Base-by-base conservation (phyloP, 2,113 vertebrate species). In the Callionymus lyra region DNA sequence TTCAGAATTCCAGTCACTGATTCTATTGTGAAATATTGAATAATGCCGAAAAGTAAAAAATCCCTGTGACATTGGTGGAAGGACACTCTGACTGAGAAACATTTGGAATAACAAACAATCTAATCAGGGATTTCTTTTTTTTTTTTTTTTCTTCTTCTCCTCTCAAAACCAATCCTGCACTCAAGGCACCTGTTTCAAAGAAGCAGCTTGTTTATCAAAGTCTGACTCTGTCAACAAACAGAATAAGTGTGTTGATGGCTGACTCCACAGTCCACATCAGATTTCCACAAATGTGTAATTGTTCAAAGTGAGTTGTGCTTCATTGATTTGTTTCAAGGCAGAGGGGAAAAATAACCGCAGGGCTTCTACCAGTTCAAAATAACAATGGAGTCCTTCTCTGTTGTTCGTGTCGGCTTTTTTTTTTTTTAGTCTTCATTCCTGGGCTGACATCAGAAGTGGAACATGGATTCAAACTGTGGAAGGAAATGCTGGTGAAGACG, bases 261-360 rank as follows among this genome's bases (percentile, higher is more conserved):
- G 67, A 51, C 70, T 76, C 54, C 63, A 74, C 72, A 50, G 10
- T 67, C 60, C 63, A 74, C 68, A 67, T 82, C 72, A 76, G 72
- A 79, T 81, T 73, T 78, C 72, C 64, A 61, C 67, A 76, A 77
- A 77, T 70, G 78, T 69, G 65, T 68, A 63, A 50, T 79, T 81
- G 76, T 82, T 82, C 77, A 81, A 82, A 81, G 78, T 72, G 68
- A 79, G 66, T 56, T 62, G 61, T 68, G 74, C 65, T 74, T 70
- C 74, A 81, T 81, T 81, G 78, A 83, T 83, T 83, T 76, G 74
- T 83, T 83, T 80, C 78, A 78, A 81, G 76, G 65, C 76, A 76
- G 72, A 58, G 65, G 34, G 13, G 60, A 69, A 68, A 78, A 80
- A 81, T 78, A 81, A 76, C 78, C 74, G 51, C 68, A 12, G 74